Evolutionary conservation across 2,113 vertebrate genomes (phyloP).

Genomic region (Dipodomys ordii): DNA sequence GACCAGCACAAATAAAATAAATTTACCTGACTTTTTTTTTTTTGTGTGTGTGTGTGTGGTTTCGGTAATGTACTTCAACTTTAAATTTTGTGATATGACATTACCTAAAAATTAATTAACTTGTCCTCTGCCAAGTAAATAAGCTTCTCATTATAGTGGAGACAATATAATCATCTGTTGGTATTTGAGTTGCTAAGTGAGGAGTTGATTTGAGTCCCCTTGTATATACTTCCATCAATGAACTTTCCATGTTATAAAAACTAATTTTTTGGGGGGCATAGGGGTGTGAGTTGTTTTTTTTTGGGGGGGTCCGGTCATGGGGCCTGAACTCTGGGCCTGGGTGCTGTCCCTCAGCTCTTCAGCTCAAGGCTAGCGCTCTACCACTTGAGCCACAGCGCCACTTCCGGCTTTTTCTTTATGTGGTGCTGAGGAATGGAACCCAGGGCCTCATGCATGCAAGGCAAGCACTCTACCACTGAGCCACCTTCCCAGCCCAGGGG

Average conservation of each 20-base stretch:
- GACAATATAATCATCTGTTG: not conserved
- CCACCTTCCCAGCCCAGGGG: too few relatives aligned
- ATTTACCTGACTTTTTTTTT: not conserved
- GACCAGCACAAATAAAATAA: too few relatives aligned
- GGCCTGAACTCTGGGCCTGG: too few relatives aligned
- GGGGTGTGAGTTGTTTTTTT: not conserved
- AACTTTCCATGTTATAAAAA: not conserved
- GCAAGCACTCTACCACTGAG: too few relatives aligned
- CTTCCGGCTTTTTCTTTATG: too few relatives aligned
- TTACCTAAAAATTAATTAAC: too few relatives aligned
- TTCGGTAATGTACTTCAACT: not conserved
- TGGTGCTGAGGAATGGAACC: too few relatives aligned
- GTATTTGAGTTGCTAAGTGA: conserved; percentile 30
- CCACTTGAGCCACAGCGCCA: too few relatives aligned
- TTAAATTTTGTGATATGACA: not conserved
- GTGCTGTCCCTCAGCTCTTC: too few relatives aligned
- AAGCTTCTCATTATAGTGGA: not conserved
- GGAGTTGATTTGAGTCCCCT: not conserved
- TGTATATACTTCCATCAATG: not conserved
- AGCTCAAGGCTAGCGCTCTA: too few relatives aligned
- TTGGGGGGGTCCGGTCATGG: too few relatives aligned
- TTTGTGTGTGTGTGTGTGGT: not conserved
- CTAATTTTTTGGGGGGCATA: not conserved
- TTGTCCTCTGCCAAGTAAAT: not conserved
- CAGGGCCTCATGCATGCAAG: too few relatives aligned